These are phyloP conservation scores for Alces alces DNA, from an alignment of 2,113 vertebrate species.

Conservation along the genomic window DNA sequence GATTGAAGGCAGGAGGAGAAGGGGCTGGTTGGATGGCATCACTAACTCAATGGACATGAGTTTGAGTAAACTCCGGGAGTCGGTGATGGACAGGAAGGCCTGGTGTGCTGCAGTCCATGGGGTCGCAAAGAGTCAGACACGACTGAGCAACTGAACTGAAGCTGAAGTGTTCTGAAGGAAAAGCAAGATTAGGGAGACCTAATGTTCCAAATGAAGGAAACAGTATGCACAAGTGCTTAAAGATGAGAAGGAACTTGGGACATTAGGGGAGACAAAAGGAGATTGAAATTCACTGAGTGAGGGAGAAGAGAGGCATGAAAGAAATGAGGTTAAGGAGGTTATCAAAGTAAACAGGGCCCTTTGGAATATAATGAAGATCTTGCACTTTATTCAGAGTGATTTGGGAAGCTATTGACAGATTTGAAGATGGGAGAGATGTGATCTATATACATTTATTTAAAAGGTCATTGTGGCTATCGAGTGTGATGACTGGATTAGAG, in stretches of 20 bases:
- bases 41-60: too few relatives aligned
- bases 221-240: neutral
- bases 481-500: neutral
- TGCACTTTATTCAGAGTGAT: slow-evolving; percentile 7
- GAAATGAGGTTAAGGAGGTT: neutral
- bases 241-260: neutral
- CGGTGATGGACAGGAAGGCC: neutral
- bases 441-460: neutral
- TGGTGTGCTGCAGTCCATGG: neutral
- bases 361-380: neutral
- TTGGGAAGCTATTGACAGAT: neutral
- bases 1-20: too few relatives aligned
- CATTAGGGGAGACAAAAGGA: neutral
- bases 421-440: neutral
- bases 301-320: neutral
- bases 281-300: neutral
- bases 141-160: neutral
- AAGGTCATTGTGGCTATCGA: neutral
- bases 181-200: neutral
- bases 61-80: too few relatives aligned
- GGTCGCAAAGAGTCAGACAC: neutral
- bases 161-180: neutral
- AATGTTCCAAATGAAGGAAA: neutral
- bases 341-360: neutral
- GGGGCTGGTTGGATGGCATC: too few relatives aligned